These are phyloP conservation scores for Thomomys bottae DNA, from an alignment of 2,113 vertebrate genomes.

Conservation along the genomic window DNA sequence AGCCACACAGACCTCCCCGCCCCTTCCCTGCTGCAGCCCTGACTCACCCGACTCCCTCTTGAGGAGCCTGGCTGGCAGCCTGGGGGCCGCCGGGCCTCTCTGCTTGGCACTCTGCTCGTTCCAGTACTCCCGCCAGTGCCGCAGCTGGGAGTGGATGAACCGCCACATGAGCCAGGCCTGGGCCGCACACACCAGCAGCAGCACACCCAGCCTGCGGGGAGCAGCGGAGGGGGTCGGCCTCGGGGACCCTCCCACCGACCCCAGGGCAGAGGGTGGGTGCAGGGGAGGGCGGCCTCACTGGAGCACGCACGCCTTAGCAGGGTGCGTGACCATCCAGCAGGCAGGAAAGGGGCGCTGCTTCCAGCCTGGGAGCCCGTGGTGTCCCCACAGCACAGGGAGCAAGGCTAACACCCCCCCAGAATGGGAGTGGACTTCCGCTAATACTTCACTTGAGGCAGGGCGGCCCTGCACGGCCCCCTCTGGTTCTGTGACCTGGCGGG, in stretches of 20 bases:
- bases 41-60: constrained; percentile 94
- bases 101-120: constrained; percentile 92
- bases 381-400: too few relatives aligned
- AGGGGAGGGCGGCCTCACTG: too few relatives aligned
- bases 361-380: too few relatives aligned
- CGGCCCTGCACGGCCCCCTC: background rate
- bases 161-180: constrained; percentile 98
- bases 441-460: too few relatives aligned
- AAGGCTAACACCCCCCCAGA: too few relatives aligned
- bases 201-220: constrained; percentile 89
- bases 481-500: fast-evolving
- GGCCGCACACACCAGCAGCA: constrained; percentile 93
- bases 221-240: background rate
- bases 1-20: too few relatives aligned
- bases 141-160: constrained; percentile 98
- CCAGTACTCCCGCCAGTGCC: constrained; percentile 95
- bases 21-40: fast-evolving
- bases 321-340: too few relatives aligned
- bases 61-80: constrained; percentile 86
- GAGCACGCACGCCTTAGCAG: too few relatives aligned
- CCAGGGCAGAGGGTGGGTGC: too few relatives aligned
- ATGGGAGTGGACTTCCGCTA: too few relatives aligned
- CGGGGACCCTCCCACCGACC: too few relatives aligned
- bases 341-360: too few relatives aligned
- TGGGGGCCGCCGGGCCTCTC: constrained; percentile 81